These are phyloP conservation scores for Parascotia fuliginaria DNA, from an alignment of 2,888 invertebrate species.

Conservation along the genomic window DNA sequence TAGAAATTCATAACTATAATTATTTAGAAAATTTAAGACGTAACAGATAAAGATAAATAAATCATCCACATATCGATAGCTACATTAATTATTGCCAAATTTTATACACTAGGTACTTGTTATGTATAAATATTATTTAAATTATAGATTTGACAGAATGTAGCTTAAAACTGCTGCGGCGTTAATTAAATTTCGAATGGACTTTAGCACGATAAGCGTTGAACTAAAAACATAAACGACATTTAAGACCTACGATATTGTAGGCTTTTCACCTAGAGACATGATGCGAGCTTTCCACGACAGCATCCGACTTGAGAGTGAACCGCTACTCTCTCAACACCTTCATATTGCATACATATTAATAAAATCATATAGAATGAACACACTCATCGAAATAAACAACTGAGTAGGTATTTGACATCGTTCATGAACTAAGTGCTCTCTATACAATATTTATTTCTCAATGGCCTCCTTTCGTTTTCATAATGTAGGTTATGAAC, in stretches of 20 bases:
- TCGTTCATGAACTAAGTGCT: conserved; percentile 45
- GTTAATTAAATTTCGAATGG: background rate
- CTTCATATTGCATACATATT: conserved; percentile 31
- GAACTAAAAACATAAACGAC: conserved; percentile 61
- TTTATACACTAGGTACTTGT: too few relatives aligned
- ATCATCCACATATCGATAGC: too few relatives aligned
- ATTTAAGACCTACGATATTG: conserved; percentile 58
- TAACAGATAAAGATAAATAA: too few relatives aligned
- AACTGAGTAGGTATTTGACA: conserved; percentile 27
- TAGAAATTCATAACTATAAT: too few relatives aligned
- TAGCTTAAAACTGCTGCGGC: too few relatives aligned
- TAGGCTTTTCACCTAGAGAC: conserved; percentile 73
- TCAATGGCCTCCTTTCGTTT: conserved; percentile 44
- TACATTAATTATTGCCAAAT: too few relatives aligned
- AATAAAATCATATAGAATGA: conserved; percentile 28
- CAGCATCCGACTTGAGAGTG: conserved; percentile 47
- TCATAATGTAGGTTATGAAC: conserved; percentile 42
- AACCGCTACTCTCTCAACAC: conserved; percentile 45
- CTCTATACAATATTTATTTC: conserved; percentile 43
- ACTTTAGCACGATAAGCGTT: background rate
- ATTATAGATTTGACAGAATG: too few relatives aligned
- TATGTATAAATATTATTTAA: too few relatives aligned
- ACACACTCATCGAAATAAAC: conserved; percentile 11
- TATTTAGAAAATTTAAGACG: too few relatives aligned
- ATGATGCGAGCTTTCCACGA: conserved; percentile 74